These are phyloP conservation scores for Lucinisca nassula DNA, from an alignment of 2,888 invertebrate species.

Conservation along the genomic window DNA sequence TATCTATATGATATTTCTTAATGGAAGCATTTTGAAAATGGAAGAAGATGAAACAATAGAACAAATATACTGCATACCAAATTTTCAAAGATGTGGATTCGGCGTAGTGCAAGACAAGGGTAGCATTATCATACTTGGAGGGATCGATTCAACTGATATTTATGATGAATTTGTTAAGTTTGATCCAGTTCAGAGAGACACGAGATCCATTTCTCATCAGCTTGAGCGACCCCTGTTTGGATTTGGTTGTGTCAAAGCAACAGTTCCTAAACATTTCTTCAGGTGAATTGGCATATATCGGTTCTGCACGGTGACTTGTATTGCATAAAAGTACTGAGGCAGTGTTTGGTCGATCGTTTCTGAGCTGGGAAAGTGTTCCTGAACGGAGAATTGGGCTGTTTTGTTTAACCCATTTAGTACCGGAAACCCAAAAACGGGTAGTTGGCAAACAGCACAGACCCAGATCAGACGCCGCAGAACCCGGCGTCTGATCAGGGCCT, in stretches of 20 bases:
- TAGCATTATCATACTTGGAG: constrained; percentile 65
- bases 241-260: constrained; percentile 69
- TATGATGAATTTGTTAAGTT: constrained; percentile 59
- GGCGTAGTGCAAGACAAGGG: constrained; percentile 64
- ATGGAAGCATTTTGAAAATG: constrained; percentile 66
- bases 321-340: too few relatives aligned
- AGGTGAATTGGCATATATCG: too few relatives aligned
- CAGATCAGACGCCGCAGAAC: too few relatives aligned
- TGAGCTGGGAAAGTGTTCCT: too few relatives aligned
- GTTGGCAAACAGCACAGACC: too few relatives aligned
- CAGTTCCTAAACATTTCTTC: constrained; percentile 23
- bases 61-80: constrained; percentile 48
- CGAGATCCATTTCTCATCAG: constrained; percentile 23
- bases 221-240: constrained; percentile 59
- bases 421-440: too few relatives aligned
- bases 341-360: too few relatives aligned
- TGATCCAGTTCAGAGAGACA: constrained; percentile 32
- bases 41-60: constrained; percentile 38
- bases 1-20: constrained; percentile 67
- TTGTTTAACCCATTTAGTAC: too few relatives aligned
- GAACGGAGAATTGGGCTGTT: too few relatives aligned
- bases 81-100: constrained; percentile 70
- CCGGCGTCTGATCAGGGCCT: too few relatives aligned
- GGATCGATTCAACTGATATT: constrained; percentile 58
- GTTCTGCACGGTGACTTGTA: too few relatives aligned